Conservation (phyloP, 2,113 vertebrate genomes). For the Naja naja region DNA sequence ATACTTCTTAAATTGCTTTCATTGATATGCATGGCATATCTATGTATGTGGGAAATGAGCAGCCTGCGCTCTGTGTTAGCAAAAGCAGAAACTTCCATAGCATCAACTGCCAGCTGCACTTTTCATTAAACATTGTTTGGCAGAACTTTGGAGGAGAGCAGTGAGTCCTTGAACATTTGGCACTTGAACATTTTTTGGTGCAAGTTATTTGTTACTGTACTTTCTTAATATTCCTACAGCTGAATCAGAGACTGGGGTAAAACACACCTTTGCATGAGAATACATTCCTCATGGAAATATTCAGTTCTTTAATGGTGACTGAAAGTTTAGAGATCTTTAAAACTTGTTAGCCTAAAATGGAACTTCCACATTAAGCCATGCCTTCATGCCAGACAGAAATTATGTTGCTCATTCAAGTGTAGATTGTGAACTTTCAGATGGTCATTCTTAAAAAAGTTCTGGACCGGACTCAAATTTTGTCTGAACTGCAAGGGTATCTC, state of each 20-base stretch:
- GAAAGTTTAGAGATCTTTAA: background rate
- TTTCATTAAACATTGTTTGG: background rate
- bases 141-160: background rate
- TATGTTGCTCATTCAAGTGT: background rate
- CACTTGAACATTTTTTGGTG: background rate
- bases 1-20: background rate
- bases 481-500: background rate
- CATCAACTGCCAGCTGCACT: background rate
- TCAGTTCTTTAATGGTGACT: background rate
- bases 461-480: background rate
- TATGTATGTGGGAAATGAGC: background rate
- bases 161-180: background rate
- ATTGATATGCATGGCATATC: background rate
- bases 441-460: background rate
- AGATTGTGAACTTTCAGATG: background rate
- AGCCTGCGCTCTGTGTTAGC: background rate
- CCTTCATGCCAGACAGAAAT: background rate
- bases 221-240: background rate
- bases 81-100: background rate
- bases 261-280: background rate
- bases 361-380: background rate
- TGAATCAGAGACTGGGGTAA: background rate
- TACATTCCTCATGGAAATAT: background rate
- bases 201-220: background rate
- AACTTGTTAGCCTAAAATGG: background rate